A percentile compares a stretch with the other conserved stretches of the same genome.
These are phyloP conservation scores for Diploscapter pachys DNA, from an alignment of 1,140 invertebrate species.

Conservation along the genomic window DNA sequence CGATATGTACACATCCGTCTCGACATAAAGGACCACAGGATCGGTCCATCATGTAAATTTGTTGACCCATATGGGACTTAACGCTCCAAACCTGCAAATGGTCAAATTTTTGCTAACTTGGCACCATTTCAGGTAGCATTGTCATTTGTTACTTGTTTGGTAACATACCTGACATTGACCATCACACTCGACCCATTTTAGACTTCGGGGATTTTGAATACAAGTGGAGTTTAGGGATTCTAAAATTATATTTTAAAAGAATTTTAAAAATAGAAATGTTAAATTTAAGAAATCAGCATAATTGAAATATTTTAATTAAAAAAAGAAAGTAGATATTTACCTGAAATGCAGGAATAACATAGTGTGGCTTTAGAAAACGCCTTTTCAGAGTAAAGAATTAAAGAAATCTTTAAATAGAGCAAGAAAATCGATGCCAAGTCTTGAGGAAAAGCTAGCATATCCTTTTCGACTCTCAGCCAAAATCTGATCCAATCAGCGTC, in stretches of 20 bases:
- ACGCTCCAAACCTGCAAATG: slow-evolving; percentile 19
- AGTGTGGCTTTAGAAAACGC: neutral
- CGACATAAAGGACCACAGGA: slow-evolving; percentile 16
- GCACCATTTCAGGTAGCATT: neutral
- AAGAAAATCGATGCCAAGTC: too few species aligned
- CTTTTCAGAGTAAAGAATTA: too few species aligned
- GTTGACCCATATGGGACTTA: slow-evolving; percentile 3
- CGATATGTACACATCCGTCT: slow-evolving; percentile 20
- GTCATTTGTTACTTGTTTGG: neutral
- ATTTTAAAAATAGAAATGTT: neutral
- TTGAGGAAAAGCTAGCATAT: too few species aligned
- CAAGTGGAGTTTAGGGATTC: slow-evolving; percentile 18
- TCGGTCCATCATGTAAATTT: slow-evolving; percentile 26
- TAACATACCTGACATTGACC: slow-evolving; percentile 20
- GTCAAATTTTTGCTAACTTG: neutral
- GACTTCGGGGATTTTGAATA: slow-evolving; percentile 19
- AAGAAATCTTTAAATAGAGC: too few species aligned
- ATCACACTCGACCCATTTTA: slow-evolving; percentile 24
- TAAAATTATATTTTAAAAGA: neutral
- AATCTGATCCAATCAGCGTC: too few species aligned
- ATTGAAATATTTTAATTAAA: slow-evolving; percentile 13
- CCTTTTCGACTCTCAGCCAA: too few species aligned
- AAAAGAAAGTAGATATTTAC: slow-evolving; percentile 1
- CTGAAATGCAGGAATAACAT: neutral
- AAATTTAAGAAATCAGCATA: slow-evolving; percentile 16